Conservation (phyloP, 2,113 vertebrate genomes). For the Elanoides forficatus region DNA sequence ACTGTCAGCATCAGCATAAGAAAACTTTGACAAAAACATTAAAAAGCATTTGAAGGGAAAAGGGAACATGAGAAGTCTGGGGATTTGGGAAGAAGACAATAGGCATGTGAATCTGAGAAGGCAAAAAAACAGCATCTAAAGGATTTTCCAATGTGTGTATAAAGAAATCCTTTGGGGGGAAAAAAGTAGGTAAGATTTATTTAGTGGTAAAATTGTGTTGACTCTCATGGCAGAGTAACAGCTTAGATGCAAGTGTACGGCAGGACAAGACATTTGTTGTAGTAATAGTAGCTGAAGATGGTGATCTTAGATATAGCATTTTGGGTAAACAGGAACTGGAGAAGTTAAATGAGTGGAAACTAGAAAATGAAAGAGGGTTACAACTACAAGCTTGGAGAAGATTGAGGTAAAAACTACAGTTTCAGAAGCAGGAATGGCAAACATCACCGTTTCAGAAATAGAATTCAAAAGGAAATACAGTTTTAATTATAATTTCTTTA, state of each 20-base stretch:
- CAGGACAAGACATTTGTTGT: background rate
- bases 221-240: background rate
- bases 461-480: background rate
- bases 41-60: background rate
- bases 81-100: background rate
- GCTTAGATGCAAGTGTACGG: background rate
- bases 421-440: background rate
- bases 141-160: background rate
- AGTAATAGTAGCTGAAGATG: background rate
- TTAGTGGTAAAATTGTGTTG: background rate
- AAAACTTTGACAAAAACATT: background rate
- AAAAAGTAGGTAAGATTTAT: background rate
- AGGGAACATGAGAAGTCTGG: background rate
- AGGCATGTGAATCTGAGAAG: background rate
- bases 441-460: background rate
- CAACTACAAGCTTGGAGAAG: background rate
- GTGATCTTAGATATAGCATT: background rate
- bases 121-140: background rate
- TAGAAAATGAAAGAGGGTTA: background rate
- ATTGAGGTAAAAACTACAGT: background rate
- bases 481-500: background rate
- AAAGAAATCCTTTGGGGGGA: rapidly evolving
- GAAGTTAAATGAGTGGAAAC: background rate
- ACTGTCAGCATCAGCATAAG: background rate
- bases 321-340: background rate